phyloP scores from a whole-genome alignment of 2,888 invertebrate species.

The Stictocephala bisonia region DNA sequence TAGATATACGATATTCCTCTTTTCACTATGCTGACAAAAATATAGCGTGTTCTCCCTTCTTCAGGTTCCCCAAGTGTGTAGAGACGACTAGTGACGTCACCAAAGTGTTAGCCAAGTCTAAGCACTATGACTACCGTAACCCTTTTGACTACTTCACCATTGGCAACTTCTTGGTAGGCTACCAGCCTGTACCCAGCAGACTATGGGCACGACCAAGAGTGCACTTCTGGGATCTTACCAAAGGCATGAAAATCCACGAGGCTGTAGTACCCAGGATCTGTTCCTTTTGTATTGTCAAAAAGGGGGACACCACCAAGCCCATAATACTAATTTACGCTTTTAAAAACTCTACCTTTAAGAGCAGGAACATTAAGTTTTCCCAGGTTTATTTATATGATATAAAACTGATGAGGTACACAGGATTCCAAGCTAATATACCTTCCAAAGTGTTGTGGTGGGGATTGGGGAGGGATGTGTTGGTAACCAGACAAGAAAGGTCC shows the following conservation, averaged over 20 bases:
- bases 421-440: conserved; percentile 1
- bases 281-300: not conserved
- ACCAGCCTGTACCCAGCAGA: conserved; percentile 1
- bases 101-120: conserved; percentile 7
- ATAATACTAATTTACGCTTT: conserved; percentile 22
- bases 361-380: conserved; percentile 7
- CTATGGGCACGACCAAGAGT: conserved; percentile 3
- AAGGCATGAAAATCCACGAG: conserved; percentile 15
- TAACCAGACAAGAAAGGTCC: conserved; percentile 28
- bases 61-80: conserved; percentile 1
- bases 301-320: conserved; percentile 21
- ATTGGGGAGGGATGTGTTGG: conserved; percentile 5
- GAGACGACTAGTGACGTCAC: conserved; percentile 28
- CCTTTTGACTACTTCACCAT: conserved; percentile 21
- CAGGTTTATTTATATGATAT: conserved; percentile 15
- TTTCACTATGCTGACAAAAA: too few species aligned
- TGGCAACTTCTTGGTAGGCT: conserved; percentile 18
- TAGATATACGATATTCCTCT: too few species aligned
- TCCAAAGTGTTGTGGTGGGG: conserved; percentile 31
- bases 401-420: conserved; percentile 18
- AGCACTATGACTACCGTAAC: not conserved
- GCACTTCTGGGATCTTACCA: conserved; percentile 18
- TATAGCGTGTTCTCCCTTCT: too few species aligned
- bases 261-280: conserved; percentile 13
- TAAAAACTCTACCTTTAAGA: conserved; percentile 22